A percentile compares a stretch with the other conserved stretches of the same genome.
Evolutionary conservation across 2,113 vertebrate species (phyloP).

Genomic region (Dendropsophus ebraccatus): DNA sequence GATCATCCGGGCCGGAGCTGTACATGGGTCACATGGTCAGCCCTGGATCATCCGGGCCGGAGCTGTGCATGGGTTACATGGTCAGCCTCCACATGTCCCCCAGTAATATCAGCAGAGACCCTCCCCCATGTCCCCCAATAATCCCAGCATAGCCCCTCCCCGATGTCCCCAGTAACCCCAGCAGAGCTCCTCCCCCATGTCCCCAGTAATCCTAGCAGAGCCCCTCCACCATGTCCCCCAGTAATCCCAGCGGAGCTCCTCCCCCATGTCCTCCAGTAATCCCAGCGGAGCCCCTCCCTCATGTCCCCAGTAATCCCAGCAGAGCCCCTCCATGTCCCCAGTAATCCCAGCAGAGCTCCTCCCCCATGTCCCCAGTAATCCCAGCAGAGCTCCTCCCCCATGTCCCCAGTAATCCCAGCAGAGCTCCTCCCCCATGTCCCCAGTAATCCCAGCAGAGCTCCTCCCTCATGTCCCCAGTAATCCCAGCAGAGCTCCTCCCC

Average conservation of each 20-base stretch:
- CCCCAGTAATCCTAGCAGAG: neutral
- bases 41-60: no score
- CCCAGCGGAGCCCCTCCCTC: neutral
- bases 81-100: no score
- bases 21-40: no score
- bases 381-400: neutral
- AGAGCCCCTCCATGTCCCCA: neutral
- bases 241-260: neutral
- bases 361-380: no score
- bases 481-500: no score
- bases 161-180: neutral
- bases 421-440: neutral
- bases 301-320: neutral
- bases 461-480: no score
- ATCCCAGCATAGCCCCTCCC: neutral
- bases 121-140: neutral
- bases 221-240: no score
- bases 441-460: neutral
- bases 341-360: neutral
- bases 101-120: neutral
- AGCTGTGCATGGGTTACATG: no score
- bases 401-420: neutral
- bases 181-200: neutral
- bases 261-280: neutral
- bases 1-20: no score